These are phyloP conservation scores for Catocala fraxini DNA, from an alignment of 2,888 invertebrate genomes.

Conservation along the genomic window DNA sequence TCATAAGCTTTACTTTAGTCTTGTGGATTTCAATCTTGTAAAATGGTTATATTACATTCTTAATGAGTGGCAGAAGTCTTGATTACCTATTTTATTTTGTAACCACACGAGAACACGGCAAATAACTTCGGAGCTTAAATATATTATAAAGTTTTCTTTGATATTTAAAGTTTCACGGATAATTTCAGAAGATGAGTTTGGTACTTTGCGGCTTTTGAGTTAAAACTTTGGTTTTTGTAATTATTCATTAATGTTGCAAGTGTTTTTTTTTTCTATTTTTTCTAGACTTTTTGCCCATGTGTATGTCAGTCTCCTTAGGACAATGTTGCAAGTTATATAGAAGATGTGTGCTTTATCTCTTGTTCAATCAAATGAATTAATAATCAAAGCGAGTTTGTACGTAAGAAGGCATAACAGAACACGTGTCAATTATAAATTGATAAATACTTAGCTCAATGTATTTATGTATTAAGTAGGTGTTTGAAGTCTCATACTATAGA, in stretches of 20 bases:
- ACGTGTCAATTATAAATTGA: no score
- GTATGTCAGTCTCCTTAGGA: no score
- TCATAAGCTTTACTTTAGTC: conserved; percentile 26
- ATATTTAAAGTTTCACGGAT: conserved; percentile 22
- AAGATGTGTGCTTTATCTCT: no score
- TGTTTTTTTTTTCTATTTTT: no score
- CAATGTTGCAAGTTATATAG: conserved; percentile 7
- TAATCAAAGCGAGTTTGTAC: no score
- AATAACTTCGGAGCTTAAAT: conserved; percentile 18
- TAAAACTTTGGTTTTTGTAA: conserved; percentile 29
- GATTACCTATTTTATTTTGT: conserved; percentile 23
- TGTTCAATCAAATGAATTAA: no score
- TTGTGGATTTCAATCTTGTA: conserved; percentile 32
- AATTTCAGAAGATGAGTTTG: conserved; percentile 21
- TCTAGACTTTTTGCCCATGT: no score
- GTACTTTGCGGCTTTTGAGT: conserved; percentile 20
- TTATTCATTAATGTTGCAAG: conserved; percentile 25
- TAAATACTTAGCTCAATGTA: no score
- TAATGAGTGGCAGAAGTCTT: conserved; percentile 23
- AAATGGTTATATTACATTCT: conserved; percentile 27
- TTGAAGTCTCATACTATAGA: no score
- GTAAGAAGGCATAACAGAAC: no score
- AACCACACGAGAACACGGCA: conserved; percentile 12
- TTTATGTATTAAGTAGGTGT: no score
- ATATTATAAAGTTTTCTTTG: conserved; percentile 13